Evolutionary conservation across 2,797 vertebrate species (phyloP), one percentile per base, ranked within the genome.

Genomic region (Carapus acus): DNA sequence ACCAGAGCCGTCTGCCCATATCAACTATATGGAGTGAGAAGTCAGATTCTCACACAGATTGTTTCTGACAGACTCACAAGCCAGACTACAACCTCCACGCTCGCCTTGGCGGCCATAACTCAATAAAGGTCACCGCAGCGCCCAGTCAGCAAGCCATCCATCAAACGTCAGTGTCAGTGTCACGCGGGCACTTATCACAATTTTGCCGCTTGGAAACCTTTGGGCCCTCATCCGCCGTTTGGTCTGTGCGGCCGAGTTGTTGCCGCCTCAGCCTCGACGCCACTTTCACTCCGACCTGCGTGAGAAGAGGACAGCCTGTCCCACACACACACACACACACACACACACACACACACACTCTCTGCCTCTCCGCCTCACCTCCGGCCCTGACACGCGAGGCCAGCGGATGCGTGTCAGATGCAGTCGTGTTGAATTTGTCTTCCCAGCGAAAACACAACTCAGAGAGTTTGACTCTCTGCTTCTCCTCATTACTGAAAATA

Each of bases 11-110:
- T n/a, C n/a, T n/a, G n/a, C n/a, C n/a, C n/a, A n/a, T n/a, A n/a
- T n/a, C n/a, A n/a, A n/a, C n/a, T n/a, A n/a, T n/a, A n/a, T n/a
- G n/a, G n/a, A n/a, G n/a, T n/a, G n/a, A n/a, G n/a, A n/a, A n/a
- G n/a, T n/a, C n/a, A n/a, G n/a, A n/a, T n/a, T n/a, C n/a, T n/a
- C n/a, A 50, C 43, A 54, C 20, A 27, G 19, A 5, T 16, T 20
- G 9, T 12, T 34, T 34, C 21, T 39, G 13, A 43, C 16, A 29
- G n/a, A 51, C 48, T 52, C 39, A 15, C 14, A 36, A 36, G 14
- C 34, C 8, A 33, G 16, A 43, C 11, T 11, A 39, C 20, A 45
- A 23, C 14, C 6, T 36, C 34, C 14, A 36, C 34, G 14, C 34
- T n/a, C 9, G 14, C 31, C 14, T 13, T 36, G n/a, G n/a, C 34